Percentiles rank a stretch among this genome's conserved stretches.
These are phyloP conservation scores for Leptobrachium leishanense DNA, from an alignment of 2,113 vertebrate species.

Conservation along the genomic window DNA sequence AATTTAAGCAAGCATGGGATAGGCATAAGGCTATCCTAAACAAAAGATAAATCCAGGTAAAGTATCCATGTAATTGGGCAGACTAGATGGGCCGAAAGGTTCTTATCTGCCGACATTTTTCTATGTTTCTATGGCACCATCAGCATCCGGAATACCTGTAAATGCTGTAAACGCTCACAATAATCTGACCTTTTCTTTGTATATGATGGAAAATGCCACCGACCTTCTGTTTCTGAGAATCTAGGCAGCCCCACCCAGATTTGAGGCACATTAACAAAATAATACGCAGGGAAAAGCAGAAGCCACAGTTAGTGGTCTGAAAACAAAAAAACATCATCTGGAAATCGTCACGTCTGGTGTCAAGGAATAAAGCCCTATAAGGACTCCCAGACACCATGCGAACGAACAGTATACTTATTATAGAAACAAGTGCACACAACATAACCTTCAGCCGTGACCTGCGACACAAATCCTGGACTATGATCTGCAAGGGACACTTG, in stretches of 20 bases:
- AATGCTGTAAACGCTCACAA: too few species aligned
- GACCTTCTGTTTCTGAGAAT: not conserved
- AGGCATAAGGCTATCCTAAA: too few species aligned
- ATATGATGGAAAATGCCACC: too few species aligned
- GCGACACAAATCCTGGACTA: slow-evolving; percentile 23
- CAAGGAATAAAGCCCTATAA: slow-evolving; percentile 54
- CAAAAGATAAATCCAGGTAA: too few species aligned
- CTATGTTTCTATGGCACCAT: too few species aligned
- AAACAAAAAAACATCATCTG: slow-evolving; percentile 50
- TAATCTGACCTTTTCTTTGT: too few species aligned
- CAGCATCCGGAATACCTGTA: too few species aligned
- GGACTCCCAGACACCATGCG: slow-evolving; percentile 47
- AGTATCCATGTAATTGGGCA: too few species aligned
- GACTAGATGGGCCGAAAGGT: too few species aligned
- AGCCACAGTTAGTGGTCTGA: slow-evolving; percentile 56
- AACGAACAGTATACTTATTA: slow-evolving; percentile 56
- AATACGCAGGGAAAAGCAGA: slow-evolving; percentile 37
- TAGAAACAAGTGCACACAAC: slow-evolving; percentile 56
- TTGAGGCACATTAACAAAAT: slow-evolving; percentile 2
- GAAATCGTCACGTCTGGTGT: slow-evolving; percentile 42
- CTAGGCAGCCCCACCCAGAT: not conserved
- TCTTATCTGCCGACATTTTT: too few species aligned
- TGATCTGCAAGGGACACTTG: too few species aligned
- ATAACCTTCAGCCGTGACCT: slow-evolving; percentile 49
- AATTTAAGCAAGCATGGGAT: too few species aligned